phyloP scores from a whole-genome alignment of 2,113 vertebrate species.

The Varanus salvator region DNA sequence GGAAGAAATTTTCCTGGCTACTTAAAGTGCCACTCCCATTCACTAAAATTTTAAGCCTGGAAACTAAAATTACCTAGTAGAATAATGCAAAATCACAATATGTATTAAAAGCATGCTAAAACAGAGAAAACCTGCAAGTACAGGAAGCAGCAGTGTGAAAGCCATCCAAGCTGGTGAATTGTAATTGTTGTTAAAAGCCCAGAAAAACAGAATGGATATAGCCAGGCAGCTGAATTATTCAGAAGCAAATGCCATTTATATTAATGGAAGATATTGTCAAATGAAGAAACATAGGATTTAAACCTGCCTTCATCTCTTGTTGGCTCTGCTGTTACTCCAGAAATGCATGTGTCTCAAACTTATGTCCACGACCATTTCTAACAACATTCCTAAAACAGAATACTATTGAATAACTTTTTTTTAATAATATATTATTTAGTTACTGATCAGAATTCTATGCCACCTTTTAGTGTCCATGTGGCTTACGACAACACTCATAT shows the following conservation, averaged over 20 bases:
- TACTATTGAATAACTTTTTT: neutral
- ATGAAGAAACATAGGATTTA: neutral
- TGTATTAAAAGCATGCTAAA: neutral
- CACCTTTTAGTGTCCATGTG: neutral
- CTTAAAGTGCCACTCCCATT: neutral
- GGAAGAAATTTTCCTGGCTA: neutral
- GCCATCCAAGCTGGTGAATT: neutral
- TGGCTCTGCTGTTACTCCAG: neutral
- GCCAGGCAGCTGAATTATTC: neutral
- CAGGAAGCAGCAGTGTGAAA: neutral
- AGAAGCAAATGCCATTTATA: neutral
- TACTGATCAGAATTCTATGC: neutral
- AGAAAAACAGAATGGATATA: neutral
- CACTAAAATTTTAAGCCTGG: neutral
- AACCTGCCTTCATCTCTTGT: neutral
- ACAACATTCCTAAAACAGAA: neutral
- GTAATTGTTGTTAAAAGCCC: slow-evolving; percentile 7
- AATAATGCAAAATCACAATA: neutral
- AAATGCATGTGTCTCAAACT: neutral
- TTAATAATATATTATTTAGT: neutral
- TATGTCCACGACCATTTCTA: neutral
- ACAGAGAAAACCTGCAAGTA: neutral
- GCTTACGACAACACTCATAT: neutral
- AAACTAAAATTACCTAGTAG: neutral
- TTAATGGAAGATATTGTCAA: neutral